Percentiles rank a stretch among this genome's conserved stretches.
phyloP scores from a whole-genome alignment of 2,888 invertebrate species.

The Scaptomyza reducta region DNA sequence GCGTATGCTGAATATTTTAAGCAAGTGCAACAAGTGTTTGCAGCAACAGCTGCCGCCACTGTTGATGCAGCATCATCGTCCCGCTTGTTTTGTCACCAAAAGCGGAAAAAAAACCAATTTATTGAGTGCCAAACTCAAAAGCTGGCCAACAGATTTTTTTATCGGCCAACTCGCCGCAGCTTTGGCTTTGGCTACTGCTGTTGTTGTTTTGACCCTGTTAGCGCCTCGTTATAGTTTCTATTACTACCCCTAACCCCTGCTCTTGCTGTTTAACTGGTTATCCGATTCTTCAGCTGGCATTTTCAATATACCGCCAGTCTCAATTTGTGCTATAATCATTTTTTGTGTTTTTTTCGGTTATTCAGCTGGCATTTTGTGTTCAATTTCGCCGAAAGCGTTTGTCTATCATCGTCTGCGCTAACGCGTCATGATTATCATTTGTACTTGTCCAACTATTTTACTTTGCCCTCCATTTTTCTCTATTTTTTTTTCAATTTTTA shows the following conservation, averaged over 20 bases:
- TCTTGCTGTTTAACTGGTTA: constrained; percentile 27
- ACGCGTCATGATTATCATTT: constrained; percentile 59
- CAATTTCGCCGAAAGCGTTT: constrained; percentile 68
- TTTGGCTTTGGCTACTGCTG: constrained; percentile 23
- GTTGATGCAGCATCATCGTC: constrained; percentile 12
- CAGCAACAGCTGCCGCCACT: constrained; percentile 13
- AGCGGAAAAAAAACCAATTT: constrained; percentile 8
- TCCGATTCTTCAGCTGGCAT: constrained; percentile 40
- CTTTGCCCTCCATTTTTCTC: background rate
- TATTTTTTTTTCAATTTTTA: constrained; percentile 23
- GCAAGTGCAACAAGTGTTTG: constrained; percentile 23
- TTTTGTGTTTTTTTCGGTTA: constrained; percentile 12
- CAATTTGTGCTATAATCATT: constrained; percentile 45
- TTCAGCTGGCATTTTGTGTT: constrained; percentile 56
- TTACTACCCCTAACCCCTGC: background rate
- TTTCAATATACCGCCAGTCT: constrained; percentile 38
- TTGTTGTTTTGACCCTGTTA: constrained; percentile 63
- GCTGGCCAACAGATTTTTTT: constrained; percentile 29
- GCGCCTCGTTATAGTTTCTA: constrained; percentile 63
- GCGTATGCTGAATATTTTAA: constrained; percentile 52
- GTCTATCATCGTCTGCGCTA: constrained; percentile 64
- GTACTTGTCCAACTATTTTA: constrained; percentile 42
- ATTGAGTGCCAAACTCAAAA: constrained; percentile 33
- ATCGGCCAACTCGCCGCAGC: constrained; percentile 22
- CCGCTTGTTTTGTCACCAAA: constrained; percentile 22